These are phyloP conservation scores for Chlorospingus semifuscus DNA, from an alignment of 2,797 vertebrate species.

Conservation along the genomic window DNA sequence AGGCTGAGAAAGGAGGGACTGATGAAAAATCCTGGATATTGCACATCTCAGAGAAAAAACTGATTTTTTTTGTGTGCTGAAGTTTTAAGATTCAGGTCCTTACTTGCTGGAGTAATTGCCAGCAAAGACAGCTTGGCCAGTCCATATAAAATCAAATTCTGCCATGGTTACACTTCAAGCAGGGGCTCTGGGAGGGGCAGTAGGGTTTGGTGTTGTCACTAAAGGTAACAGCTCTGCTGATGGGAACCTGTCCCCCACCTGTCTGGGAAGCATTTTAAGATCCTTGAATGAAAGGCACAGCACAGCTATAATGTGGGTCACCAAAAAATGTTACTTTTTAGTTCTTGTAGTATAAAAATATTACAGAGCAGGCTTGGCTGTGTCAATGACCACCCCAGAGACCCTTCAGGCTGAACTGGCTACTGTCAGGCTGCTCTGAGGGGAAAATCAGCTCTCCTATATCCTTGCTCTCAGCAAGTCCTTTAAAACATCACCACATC, in stretches of 20 bases:
- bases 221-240: not conserved
- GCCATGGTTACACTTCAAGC: accelerated
- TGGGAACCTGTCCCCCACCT: accelerated
- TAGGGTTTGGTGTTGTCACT: not conserved
- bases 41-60: not conserved
- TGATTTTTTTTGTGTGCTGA: not conserved
- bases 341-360: not conserved
- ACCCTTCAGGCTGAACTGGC: not conserved
- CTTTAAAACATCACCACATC: constrained; percentile 42
- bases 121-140: not conserved
- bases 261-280: not conserved
- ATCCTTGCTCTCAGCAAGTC: constrained; percentile 45
- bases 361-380: not conserved
- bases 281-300: not conserved
- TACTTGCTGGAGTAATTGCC: not conserved
- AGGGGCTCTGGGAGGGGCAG: not conserved
- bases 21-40: not conserved
- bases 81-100: not conserved
- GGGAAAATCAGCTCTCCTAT: not conserved
- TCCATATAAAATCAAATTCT: accelerated
- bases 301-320: not conserved
- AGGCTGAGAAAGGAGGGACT: not conserved
- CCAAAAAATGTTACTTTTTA: not conserved
- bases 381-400: not conserved
- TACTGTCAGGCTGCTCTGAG: not conserved